A percentile compares a stretch with the other conserved stretches of the same genome.
Evolutionary conservation across 2,888 invertebrate genomes (phyloP).

Genomic region (Drosophila colorata): DNA sequence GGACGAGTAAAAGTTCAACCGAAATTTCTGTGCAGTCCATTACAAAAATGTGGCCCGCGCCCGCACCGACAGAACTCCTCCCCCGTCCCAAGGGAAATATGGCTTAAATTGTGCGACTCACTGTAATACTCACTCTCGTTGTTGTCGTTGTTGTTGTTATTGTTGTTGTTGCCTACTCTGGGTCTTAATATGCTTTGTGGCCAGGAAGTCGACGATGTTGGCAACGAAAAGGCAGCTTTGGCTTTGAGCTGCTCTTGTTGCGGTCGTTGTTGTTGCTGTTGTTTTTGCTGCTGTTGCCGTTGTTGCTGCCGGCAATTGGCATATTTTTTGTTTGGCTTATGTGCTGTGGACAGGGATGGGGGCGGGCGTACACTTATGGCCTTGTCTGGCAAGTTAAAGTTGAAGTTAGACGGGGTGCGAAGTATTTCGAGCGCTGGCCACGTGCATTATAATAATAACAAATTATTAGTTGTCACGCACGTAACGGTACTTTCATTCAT

Average conservation of each 20-base stretch:
- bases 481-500: constrained; percentile 82
- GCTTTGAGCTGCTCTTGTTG: constrained; percentile 40
- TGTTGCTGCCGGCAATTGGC: constrained; percentile 57
- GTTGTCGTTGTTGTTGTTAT: constrained; percentile 1
- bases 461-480: constrained; percentile 82
- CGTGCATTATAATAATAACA: constrained; percentile 81
- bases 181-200: constrained; percentile 53
- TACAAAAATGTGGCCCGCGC: constrained; percentile 17
- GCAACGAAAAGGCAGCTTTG: constrained; percentile 61
- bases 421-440: constrained; percentile 52
- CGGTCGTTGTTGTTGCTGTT: constrained; percentile 13
- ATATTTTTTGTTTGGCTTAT: constrained; percentile 41
- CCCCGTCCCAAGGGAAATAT: constrained; percentile 49
- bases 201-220: constrained; percentile 60
- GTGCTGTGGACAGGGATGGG: not conserved
- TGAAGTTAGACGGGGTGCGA: constrained; percentile 46
- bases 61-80: not conserved
- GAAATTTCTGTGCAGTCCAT: constrained; percentile 31
- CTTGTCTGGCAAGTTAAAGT: constrained; percentile 44
- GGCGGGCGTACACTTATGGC: constrained; percentile 15
- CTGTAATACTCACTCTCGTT: constrained; percentile 49
- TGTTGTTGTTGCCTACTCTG: constrained; percentile 8
- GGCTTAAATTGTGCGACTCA: constrained; percentile 61
- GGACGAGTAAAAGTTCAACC: constrained; percentile 34
- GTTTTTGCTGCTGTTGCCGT: too few relatives aligned